Base-by-base conservation (phyloP, 2,797 vertebrate species). In the Bovichtus variegatus region DNA sequence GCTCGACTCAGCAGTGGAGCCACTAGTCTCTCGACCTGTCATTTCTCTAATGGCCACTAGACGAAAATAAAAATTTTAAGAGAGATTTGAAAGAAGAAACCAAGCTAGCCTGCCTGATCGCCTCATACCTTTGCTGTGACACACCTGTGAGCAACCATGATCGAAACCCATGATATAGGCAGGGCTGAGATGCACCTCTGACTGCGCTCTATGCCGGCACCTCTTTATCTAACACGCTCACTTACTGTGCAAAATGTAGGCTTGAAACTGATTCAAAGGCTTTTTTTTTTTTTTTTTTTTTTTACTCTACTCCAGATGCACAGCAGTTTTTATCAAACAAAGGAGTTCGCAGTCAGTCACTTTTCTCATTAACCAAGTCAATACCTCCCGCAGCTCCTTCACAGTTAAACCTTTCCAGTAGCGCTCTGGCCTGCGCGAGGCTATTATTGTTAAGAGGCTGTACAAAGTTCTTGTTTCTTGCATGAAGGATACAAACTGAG, bases 1-100 rank as follows among this genome's bases (percentile, higher is more conserved):
- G 64, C 55, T 57, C 12, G 3, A 21, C 68, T 79, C 64, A 25
- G 61, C 44, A 64, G 18, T 29, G 55, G 78, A 62, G 51, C 43
- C 64, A 51, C 1, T 60, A 31, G 62, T 53, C 71, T 34, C 53
- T 47, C 41, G 46, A 73, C 47, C 62, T 50, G 29, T 40, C 57
- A 4, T 71, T 69, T 72, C 40, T 68, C 43, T 34, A 31, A 34
- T 55, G 66, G 27, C 43, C 41, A 44, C 23, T 18, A 25, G 67
- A 59, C 2, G 2, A 36, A 27, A 61, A n/a, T n/a, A n/a, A n/a
- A n/a, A n/a, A n/a, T n/a, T n/a, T n/a, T n/a, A n/a, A n/a, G n/a
- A n/a, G n/a, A n/a, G n/a, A n/a, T n/a, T n/a, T n/a, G n/a, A n/a
- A n/a, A n/a, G n/a, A n/a, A 5, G 27, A 27, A 27, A 5, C 27